A percentile compares a stretch with the other conserved stretches of the same genome.
Conservation (phyloP, 2,113 vertebrate genomes). For the Oceanites oceanicus region DNA sequence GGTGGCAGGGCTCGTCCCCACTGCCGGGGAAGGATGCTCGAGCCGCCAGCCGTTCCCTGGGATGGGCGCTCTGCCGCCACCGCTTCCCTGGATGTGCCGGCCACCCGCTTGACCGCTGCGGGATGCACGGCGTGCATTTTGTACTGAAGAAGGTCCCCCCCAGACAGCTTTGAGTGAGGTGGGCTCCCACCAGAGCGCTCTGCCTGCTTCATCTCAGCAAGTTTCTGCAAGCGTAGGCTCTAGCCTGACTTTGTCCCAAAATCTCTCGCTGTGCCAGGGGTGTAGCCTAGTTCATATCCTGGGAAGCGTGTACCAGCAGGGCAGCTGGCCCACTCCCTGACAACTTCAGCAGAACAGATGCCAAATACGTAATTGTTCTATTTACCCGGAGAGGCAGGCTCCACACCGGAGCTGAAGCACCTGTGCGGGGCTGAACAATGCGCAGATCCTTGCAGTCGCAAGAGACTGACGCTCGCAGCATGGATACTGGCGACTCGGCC, state of each 20-base stretch:
- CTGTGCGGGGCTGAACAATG: background rate
- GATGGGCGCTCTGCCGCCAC: background rate
- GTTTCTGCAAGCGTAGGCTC: background rate
- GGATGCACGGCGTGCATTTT: rapidly evolving
- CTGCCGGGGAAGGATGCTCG: background rate
- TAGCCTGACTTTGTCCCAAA: conserved; percentile 5
- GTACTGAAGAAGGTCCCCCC: background rate
- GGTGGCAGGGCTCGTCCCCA: rapidly evolving
- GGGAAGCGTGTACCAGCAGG: background rate
- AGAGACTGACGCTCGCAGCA: rapidly evolving
- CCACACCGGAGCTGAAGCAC: background rate
- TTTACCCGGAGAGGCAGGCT: background rate
- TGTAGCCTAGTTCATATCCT: background rate
- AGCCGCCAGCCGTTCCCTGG: rapidly evolving
- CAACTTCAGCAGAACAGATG: conserved; percentile 1
- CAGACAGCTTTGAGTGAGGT: background rate
- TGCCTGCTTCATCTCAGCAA: background rate
- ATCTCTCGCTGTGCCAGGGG: background rate
- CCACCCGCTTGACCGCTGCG: rapidly evolving
- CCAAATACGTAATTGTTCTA: background rate
- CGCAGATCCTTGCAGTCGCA: rapidly evolving
- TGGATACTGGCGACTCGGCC: background rate
- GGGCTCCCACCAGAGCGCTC: background rate
- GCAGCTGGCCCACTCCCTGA: background rate
- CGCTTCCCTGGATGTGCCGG: rapidly evolving